A percentile compares a stretch with the other conserved stretches of the same genome.
phyloP scores from a whole-genome alignment of 2,113 vertebrate species.

The Nycticorax nycticorax region DNA sequence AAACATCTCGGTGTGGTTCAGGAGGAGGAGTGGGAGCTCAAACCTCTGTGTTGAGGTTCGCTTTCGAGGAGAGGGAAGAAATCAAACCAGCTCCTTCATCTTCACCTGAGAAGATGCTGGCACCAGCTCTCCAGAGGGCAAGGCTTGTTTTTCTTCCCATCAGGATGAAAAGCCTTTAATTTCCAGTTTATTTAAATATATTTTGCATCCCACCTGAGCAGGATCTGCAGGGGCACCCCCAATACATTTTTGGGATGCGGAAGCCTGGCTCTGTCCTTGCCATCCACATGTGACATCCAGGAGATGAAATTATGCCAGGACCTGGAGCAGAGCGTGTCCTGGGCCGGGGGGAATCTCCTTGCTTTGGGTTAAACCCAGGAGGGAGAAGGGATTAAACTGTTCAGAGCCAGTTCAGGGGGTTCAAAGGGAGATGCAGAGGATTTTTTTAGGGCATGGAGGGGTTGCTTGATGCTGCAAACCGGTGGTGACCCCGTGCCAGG shows the following conservation, averaged over 20 bases:
- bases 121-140: not conserved
- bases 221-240: not conserved
- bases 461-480: not conserved
- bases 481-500: not conserved
- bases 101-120: not conserved
- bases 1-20: not conserved
- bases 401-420: not conserved
- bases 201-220: not conserved
- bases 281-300: not conserved
- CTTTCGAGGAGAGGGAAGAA: not conserved
- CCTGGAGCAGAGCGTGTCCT: not conserved
- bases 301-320: not conserved
- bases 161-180: not conserved
- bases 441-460: not conserved
- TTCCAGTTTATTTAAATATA: not conserved
- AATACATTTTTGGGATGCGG: fast-evolving
- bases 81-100: not conserved
- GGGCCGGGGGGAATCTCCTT: not conserved
- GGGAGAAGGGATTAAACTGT: not conserved
- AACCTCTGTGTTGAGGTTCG: not conserved
- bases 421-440: not conserved
- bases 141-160: not conserved
- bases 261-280: not conserved
- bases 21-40: not conserved
- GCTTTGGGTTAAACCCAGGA: not conserved